These are phyloP conservation scores for Hybos culiciformis DNA, from an alignment of 2,888 invertebrate species.

Conservation along the genomic window DNA sequence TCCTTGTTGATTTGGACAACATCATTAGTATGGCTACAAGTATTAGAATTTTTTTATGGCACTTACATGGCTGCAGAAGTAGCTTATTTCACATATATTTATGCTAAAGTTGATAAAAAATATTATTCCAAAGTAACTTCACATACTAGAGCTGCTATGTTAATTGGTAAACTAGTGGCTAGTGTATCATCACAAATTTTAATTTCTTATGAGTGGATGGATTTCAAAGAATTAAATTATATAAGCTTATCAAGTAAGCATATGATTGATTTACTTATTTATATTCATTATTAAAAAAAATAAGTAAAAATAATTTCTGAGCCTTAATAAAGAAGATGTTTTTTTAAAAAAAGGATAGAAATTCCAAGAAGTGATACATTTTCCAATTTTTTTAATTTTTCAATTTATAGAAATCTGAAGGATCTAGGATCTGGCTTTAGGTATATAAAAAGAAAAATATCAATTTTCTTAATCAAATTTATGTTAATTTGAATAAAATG, in stretches of 20 bases:
- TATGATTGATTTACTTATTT: neutral
- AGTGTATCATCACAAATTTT: slow-evolving; percentile 51
- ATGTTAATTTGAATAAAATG: neutral
- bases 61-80: slow-evolving; percentile 80
- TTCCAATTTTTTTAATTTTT: no score
- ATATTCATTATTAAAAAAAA: neutral
- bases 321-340: no score
- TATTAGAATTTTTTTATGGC: slow-evolving; percentile 59
- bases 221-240: slow-evolving; percentile 54
- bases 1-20: slow-evolving; percentile 62
- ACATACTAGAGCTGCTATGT: slow-evolving; percentile 54
- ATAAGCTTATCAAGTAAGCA: slow-evolving; percentile 46
- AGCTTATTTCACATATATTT: slow-evolving; percentile 87
- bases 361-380: no score
- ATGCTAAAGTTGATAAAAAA: slow-evolving; percentile 64
- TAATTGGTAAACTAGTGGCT: slow-evolving; percentile 53
- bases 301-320: neutral
- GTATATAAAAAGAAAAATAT: neutral
- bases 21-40: slow-evolving; percentile 57
- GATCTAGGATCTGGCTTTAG: no score
- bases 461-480: neutral
- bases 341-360: no score
- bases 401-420: no score
- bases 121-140: slow-evolving; percentile 62
- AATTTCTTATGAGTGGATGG: slow-evolving; percentile 43